phyloP scores from a whole-genome alignment of 1,140 invertebrate genomes.

The Trichonephila clavata region DNA sequence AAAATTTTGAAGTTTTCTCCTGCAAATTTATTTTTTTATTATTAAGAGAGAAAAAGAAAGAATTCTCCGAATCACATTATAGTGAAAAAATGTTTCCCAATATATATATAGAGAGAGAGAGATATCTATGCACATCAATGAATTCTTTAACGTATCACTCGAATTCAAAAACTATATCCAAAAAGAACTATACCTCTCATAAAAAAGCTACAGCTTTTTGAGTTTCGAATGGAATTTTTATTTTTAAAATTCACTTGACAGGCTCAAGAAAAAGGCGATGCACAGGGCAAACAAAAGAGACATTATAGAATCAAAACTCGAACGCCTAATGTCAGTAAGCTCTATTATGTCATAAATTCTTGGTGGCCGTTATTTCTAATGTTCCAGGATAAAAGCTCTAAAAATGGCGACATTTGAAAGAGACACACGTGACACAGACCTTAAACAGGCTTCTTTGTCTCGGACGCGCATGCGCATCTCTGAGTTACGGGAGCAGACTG shows the following conservation, averaged over 20 bases:
- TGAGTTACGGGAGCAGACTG: slow-evolving; percentile 40
- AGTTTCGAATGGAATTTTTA: not conserved
- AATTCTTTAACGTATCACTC: no score
- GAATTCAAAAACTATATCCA: not conserved
- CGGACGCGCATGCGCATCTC: slow-evolving; percentile 37
- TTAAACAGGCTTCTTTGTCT: slow-evolving; percentile 67
- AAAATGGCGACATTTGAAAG: slow-evolving; percentile 65
- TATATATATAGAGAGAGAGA: no score
- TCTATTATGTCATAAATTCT: slow-evolving; percentile 67
- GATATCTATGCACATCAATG: no score
- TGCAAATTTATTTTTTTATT: no score
- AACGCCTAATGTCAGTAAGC: slow-evolving; percentile 61
- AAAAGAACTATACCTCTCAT: not conserved
- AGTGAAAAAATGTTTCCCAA: no score
- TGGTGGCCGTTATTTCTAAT: slow-evolving; percentile 57
- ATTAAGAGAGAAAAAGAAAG: no score
- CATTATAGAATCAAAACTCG: slow-evolving; percentile 69
- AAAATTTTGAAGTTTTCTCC: no score
- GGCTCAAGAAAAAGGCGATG: not conserved
- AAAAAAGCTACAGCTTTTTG: not conserved
- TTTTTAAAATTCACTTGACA: slow-evolving; percentile 36
- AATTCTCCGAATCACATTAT: no score
- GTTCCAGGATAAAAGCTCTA: slow-evolving; percentile 58
- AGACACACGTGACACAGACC: slow-evolving; percentile 60
- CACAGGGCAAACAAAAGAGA: slow-evolving; percentile 21